These are phyloP conservation scores for Melieria omissa DNA, from an alignment of 2,888 invertebrate genomes.

Conservation along the genomic window DNA sequence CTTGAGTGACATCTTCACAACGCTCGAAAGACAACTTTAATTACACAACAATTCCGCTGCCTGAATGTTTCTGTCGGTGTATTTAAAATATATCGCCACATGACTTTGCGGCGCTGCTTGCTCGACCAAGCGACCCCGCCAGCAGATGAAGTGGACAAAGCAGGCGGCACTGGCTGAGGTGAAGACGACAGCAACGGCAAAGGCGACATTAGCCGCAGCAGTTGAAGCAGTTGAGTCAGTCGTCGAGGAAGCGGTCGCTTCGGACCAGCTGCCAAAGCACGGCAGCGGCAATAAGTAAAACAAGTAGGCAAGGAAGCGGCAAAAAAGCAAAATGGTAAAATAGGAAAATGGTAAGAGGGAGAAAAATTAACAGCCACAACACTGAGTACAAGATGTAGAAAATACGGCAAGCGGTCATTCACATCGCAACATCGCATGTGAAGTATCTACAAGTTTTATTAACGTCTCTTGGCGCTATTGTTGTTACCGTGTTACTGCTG, in stretches of 20 bases:
- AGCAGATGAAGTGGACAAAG: too few relatives aligned
- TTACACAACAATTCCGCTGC: too few relatives aligned
- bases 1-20: too few relatives aligned
- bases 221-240: too few relatives aligned
- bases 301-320: background rate
- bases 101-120: conserved; percentile 13
- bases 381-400: conserved; percentile 5
- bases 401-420: conserved; percentile 19
- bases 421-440: conserved; percentile 2
- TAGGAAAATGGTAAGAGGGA: conserved; percentile 2
- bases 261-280: background rate
- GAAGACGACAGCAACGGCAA: too few relatives aligned
- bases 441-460: conserved; percentile 10
- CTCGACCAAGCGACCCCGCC: background rate
- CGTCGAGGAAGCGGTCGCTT: too few relatives aligned
- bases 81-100: background rate
- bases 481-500: conserved; percentile 13
- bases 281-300: conserved; percentile 11
- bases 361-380: conserved; percentile 8
- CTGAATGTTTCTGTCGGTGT: too few relatives aligned
- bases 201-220: too few relatives aligned
- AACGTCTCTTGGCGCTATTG: background rate
- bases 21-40: too few relatives aligned
- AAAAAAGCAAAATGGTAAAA: conserved; percentile 12
- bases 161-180: too few relatives aligned